Evolutionary conservation across 2,797 vertebrate species (phyloP).

Genomic region (Halcyon badia): DNA sequence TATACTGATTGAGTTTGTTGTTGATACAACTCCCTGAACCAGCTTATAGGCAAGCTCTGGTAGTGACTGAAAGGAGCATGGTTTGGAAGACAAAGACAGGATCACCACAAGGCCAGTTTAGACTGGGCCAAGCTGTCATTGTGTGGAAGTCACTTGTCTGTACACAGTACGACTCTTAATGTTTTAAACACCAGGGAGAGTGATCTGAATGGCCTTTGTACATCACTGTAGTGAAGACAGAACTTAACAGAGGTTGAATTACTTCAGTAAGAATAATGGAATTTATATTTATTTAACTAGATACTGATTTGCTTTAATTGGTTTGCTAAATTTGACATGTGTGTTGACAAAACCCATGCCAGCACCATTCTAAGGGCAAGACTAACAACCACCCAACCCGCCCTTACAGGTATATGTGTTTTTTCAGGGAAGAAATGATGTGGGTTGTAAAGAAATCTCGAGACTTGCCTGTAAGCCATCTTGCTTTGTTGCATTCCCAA

Average conservation of each 20-base stretch:
- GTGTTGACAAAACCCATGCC: neutral
- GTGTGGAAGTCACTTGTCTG: neutral
- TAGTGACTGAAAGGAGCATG: neutral
- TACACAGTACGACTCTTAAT: neutral
- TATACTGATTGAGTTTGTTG: neutral
- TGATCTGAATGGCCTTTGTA: neutral
- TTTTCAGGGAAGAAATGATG: neutral
- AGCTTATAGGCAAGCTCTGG: neutral
- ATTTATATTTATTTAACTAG: neutral
- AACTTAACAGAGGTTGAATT: neutral
- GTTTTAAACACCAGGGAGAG: neutral
- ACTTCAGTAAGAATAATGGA: neutral
- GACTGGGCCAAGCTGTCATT: neutral
- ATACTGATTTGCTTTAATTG: neutral
- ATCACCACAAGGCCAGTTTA: neutral
- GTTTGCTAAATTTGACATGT: neutral
- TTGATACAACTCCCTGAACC: neutral
- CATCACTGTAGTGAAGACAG: neutral
- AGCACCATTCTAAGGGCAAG: neutral
- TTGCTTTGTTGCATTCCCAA: neutral
- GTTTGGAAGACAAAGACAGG: neutral
- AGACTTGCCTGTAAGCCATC: neutral
- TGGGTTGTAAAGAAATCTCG: neutral
- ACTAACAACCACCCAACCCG: neutral
- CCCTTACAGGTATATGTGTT: neutral